phyloP scores from a whole-genome alignment of 2,113 vertebrate species.

The Pomatorhinus ruficollis region DNA sequence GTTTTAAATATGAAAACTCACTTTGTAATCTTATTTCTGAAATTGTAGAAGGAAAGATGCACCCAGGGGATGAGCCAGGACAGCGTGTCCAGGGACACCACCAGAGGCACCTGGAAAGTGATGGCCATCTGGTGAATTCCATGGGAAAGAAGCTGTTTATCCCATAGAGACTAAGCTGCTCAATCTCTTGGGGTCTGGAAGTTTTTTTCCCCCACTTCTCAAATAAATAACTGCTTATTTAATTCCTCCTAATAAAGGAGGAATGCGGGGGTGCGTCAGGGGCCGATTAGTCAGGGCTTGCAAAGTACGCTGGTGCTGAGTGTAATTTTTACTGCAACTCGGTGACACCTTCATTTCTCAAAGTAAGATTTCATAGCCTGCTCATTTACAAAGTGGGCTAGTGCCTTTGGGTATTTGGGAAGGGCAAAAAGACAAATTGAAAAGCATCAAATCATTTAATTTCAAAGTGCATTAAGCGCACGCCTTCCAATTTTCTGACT shows the following conservation, averaged over 20 bases:
- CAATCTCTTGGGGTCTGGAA: neutral
- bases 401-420: conserved; percentile 68
- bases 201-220: neutral
- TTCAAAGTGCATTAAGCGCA: conserved; percentile 45
- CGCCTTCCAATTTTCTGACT: conserved; percentile 41
- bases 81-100: neutral
- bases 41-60: neutral
- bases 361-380: conserved; percentile 57
- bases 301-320: neutral
- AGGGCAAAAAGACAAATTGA: conserved; percentile 67
- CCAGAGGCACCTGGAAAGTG: neutral
- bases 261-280: neutral
- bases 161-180: neutral
- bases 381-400: conserved; percentile 67
- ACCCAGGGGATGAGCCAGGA: neutral
- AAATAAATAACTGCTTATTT: conserved; percentile 11
- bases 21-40: neutral
- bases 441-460: conserved; percentile 62
- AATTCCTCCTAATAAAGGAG: neutral
- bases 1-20: neutral
- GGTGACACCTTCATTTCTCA: conserved; percentile 54
- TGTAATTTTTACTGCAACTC: conserved; percentile 17
- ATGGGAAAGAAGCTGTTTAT: neutral
- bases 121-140: neutral
- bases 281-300: neutral